Evolutionary conservation across 2,888 invertebrate genomes (phyloP), one percentile per base, ranked within the genome.

Genomic region (Xestia sexstrigata): DNA sequence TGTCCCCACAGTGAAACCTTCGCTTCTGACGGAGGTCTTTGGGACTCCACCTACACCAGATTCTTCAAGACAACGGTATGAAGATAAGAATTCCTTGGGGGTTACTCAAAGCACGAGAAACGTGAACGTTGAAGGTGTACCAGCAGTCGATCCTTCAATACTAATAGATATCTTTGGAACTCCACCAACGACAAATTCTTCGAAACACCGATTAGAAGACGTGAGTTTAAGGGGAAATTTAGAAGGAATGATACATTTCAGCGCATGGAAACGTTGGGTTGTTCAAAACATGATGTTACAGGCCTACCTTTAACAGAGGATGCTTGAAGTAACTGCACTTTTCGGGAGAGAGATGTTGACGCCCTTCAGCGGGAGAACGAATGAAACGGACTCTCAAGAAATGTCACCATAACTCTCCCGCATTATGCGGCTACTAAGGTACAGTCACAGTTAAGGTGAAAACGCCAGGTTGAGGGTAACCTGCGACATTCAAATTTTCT

Each of bases 121-220:
- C 0, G 62, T 76, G 4, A 66, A 47, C 0, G 58, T 58, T 1
- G 55, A 26, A 20, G 58, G 63, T 0, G 6, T 68, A 1, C 39
- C 66, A 7, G 55, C 65, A 2, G 5, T 87, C 0, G 73, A 85
- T 0, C 76, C 81, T 0, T 72, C 81, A 0, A 23, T 90, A 0
- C 74, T 94, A 17, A 35, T 81, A 17, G 82, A 83, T 0, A 88
- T 94, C 52, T 94, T 94, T 76, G 94, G 93, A 0, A 91, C 89
- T 0, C 90, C 93, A 0, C 78, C 91, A 2, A 35, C 84, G 0
- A 45, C 20, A 8, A 74, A 70, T 1, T 68, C 81, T 26, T 45
- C 60, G 13, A 75, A 15, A 45, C 0, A 6, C 49, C 76, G 0
- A 35, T 85, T 85, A 55, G 91, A 94, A 78, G 90, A 92, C 26